Evolutionary conservation across 2,113 vertebrate species (phyloP).

Genomic region (Madoqua kirkii): DNA sequence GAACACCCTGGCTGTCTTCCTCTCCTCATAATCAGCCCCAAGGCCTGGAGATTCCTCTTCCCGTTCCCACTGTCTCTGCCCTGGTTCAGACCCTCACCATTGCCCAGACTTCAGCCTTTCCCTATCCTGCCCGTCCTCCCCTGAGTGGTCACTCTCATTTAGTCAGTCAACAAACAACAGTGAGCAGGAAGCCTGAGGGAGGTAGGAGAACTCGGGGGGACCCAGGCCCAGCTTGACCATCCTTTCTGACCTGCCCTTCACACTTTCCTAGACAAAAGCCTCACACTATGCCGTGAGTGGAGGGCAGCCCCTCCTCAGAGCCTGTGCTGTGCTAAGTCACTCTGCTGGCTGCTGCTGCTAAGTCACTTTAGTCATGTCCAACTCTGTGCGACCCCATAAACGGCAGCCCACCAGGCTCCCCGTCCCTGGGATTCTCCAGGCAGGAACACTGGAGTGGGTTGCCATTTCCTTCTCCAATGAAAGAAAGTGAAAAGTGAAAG

Average conservation of each 20-base stretch:
- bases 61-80: background rate
- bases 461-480: too few species aligned
- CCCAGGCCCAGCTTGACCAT: background rate
- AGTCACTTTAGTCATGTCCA: background rate
- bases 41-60: background rate
- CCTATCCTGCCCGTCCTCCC: background rate
- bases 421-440: too few species aligned
- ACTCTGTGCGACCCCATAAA: too few species aligned
- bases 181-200: background rate
- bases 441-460: too few species aligned
- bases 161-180: background rate
- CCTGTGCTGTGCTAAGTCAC: background rate
- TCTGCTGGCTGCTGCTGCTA: too few species aligned
- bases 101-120: background rate
- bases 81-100: background rate
- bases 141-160: background rate
- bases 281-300: fast-evolving
- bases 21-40: background rate
- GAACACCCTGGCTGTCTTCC: background rate
- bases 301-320: background rate
- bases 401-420: too few species aligned
- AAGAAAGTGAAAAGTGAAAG: too few species aligned
- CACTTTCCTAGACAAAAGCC: background rate
- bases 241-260: background rate
- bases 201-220: background rate